A percentile compares a stretch with the other conserved stretches of the same genome.
phyloP scores from a whole-genome alignment of 2,113 vertebrate species.

The Menidia beryllina region DNA sequence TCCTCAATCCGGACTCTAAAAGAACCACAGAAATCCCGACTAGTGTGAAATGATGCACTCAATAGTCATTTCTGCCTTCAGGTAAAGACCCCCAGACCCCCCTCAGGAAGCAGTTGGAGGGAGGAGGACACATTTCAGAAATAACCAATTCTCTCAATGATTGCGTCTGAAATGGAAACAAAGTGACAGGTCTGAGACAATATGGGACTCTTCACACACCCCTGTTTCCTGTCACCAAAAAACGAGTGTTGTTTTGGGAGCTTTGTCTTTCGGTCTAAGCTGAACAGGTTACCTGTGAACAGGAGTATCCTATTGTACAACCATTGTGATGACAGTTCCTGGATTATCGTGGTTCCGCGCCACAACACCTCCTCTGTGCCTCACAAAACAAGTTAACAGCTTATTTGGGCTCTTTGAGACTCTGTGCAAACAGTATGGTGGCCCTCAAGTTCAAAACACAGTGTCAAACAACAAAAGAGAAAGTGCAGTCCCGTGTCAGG shows the following conservation, averaged over 20 bases:
- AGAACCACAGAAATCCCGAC: neutral
- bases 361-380: neutral
- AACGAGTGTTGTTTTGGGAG: conserved; percentile 27
- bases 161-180: neutral
- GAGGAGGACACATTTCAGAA: conserved; percentile 4
- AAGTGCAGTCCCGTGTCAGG: neutral
- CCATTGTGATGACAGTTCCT: conserved; percentile 6
- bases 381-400: neutral
- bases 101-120: conserved; percentile 16
- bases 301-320: neutral
- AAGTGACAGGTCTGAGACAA: conserved; percentile 7
- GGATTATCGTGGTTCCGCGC: conserved; percentile 2
- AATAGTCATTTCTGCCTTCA: neutral
- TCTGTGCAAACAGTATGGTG: neutral
- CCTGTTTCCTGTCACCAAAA: conserved; percentile 18
- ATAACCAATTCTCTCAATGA: neutral
- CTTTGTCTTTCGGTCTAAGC: conserved; percentile 12
- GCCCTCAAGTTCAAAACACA: neutral
- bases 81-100: neutral
- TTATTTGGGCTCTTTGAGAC: neutral
- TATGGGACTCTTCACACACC: conserved; percentile 5
- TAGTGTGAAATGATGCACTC: neutral
- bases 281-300: conserved; percentile 16
- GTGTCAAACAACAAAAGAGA: neutral
- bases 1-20: neutral